Evolutionary conservation across 1,140 invertebrate genomes (phyloP), one percentile per base, ranked within the genome.

Genomic region (Drosophila sucinea): DNA sequence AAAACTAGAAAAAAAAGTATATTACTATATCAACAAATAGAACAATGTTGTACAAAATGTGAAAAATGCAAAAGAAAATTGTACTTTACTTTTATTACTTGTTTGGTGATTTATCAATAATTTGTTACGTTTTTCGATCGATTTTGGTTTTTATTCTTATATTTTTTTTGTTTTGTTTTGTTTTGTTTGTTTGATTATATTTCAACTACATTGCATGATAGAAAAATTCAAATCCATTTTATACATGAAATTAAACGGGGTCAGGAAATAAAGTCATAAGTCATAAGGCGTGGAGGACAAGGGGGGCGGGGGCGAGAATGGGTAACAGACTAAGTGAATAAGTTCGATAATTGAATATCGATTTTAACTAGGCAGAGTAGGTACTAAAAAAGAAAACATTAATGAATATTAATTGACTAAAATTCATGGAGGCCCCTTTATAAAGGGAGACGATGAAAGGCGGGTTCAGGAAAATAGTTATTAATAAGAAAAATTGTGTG

Each of bases 311-410:
- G 8, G 7, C 35, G 25, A 10, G 25, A 51, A 77, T 79, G 89
- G 89, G 89, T 91, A 91, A 91, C 89, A 91, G 89, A 91, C 89
- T 91, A 91, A 75, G 70, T 70, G 44, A 51, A 51, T 41, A 62
- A 73, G 65, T 58, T 70, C 58, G 38, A 75, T 56, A 67, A 75
- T 71, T 70, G 23, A 62, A 25, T 79, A 81, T 83, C 63, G 69
- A 80, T 55, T 62, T 65, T 68, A 58, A 62, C 70, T 69, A 81
- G 33, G 33, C 54, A 68, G 29, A 23, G 32, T 33, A 57, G 5
- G 10, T 44, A n/a, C 67, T 29, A 47, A 72, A 57, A 63, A 32
- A 63, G 40, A 51, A 41, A 58, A 40, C 41, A 40, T 54, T 60
- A 67, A 47, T 38, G 25, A 67, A 38, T 54, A 23, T 44, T 44